Conservation (phyloP, 2,888 invertebrate genomes). For the Drosophila borborema region DNA sequence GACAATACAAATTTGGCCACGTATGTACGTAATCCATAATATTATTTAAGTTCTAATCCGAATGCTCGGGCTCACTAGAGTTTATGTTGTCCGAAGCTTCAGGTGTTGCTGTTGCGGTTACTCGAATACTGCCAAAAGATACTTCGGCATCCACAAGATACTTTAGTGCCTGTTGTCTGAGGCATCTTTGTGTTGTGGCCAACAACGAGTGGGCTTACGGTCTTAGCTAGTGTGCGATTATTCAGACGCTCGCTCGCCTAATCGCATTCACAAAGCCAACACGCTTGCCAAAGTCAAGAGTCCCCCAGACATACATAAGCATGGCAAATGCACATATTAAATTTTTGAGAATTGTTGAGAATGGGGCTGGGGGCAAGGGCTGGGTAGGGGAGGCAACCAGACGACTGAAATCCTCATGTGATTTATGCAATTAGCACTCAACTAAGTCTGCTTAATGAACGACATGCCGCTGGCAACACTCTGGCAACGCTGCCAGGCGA, state of each 20-base stretch:
- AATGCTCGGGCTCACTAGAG: constrained; percentile 32
- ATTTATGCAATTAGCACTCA: constrained; percentile 81
- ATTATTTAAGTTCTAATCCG: constrained; percentile 8
- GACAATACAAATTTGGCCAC: constrained; percentile 31
- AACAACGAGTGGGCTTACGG: constrained; percentile 29
- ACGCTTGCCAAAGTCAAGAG: constrained; percentile 52
- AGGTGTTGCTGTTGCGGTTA: constrained; percentile 59
- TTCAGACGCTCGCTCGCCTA: constrained; percentile 35
- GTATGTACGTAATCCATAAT: constrained; percentile 39
- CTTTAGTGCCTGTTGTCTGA: constrained; percentile 51
- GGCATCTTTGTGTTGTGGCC: constrained; percentile 37
- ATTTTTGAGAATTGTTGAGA: constrained; percentile 22
- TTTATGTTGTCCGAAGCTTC: constrained; percentile 22
- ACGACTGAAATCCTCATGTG: constrained; percentile 74
- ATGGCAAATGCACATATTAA: constrained; percentile 25
- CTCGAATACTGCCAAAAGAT: constrained; percentile 52
- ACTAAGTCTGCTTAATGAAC: constrained; percentile 73
- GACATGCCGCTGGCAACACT: constrained; percentile 61
- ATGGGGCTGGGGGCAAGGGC: neutral
- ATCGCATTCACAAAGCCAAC: constrained; percentile 31
- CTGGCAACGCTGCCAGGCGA: constrained; percentile 41
- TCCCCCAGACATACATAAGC: constrained; percentile 10
- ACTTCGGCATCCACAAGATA: constrained; percentile 46
- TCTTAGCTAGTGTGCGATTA: constrained; percentile 46
- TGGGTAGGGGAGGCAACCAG: constrained; percentile 40